Percentiles rank a stretch among this genome's conserved stretches.
These are phyloP conservation scores for Perdita meconis DNA, from an alignment of 2,888 invertebrate genomes.

Conservation along the genomic window DNA sequence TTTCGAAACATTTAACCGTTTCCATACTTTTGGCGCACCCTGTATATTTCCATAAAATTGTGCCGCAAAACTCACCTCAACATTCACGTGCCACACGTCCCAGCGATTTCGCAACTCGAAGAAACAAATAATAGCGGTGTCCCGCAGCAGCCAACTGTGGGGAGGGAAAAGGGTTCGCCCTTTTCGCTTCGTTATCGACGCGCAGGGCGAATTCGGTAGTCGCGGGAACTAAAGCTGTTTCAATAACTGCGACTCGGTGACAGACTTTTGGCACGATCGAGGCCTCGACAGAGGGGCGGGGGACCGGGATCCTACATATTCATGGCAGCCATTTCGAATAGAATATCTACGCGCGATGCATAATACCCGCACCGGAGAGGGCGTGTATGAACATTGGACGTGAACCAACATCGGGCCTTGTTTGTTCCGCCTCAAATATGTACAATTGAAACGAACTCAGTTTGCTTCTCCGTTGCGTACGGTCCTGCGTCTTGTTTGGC, in stretches of 20 bases:
- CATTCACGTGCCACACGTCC: too few relatives aligned
- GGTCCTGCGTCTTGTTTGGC: constrained; percentile 29
- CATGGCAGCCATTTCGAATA: constrained; percentile 59
- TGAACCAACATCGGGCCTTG: constrained; percentile 44
- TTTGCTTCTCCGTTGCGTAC: constrained; percentile 22
- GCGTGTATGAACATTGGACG: constrained; percentile 55
- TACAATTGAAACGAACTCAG: constrained; percentile 48
- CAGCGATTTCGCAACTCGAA: too few relatives aligned
- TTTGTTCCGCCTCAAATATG: constrained; percentile 44
- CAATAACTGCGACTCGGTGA: constrained; percentile 46
- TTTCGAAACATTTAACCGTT: too few relatives aligned
- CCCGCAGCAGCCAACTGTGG: too few relatives aligned
- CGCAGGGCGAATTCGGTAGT: constrained; percentile 26
- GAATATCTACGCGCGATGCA: constrained; percentile 57
- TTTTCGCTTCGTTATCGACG: constrained; percentile 11
- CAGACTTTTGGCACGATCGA: constrained; percentile 52
- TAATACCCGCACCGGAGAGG: constrained; percentile 39
- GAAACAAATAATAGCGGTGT: too few relatives aligned
- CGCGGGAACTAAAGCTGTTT: constrained; percentile 39
- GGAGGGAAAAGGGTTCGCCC: background rate
- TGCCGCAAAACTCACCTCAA: too few relatives aligned
- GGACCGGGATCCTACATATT: constrained; percentile 53
- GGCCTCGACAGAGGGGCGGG: constrained; percentile 11
- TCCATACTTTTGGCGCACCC: too few relatives aligned
- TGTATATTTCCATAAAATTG: too few relatives aligned